Conservation (phyloP, 2,888 invertebrate genomes). For the Cheilosia grossa region DNA sequence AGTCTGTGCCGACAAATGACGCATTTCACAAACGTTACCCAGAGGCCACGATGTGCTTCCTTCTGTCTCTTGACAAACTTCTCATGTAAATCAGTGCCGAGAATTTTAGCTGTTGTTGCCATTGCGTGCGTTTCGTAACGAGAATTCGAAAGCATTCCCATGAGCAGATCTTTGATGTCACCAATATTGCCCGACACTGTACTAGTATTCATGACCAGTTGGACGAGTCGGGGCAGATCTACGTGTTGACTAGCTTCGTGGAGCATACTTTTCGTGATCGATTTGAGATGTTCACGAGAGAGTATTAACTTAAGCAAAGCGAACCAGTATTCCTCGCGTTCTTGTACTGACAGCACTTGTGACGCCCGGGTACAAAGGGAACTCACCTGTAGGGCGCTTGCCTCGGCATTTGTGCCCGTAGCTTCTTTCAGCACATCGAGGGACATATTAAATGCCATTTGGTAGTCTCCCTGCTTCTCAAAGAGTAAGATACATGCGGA, state of each 20-base stretch:
- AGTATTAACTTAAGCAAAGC: constrained; percentile 83
- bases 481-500: constrained; percentile 89
- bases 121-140: constrained; percentile 90
- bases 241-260: constrained; percentile 85
- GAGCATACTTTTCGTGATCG: constrained; percentile 83
- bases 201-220: constrained; percentile 85
- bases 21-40: constrained; percentile 82
- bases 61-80: constrained; percentile 79
- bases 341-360: constrained; percentile 82
- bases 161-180: constrained; percentile 85
- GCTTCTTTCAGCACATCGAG: constrained; percentile 82
- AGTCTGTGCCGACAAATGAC: constrained; percentile 81
- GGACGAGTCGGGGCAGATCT: constrained; percentile 85
- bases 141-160: constrained; percentile 90
- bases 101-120: constrained; percentile 86
- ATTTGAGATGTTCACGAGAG: constrained; percentile 82
- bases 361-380: constrained; percentile 84
- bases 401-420: constrained; percentile 74
- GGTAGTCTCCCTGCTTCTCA: constrained; percentile 90
- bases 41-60: constrained; percentile 80
- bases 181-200: constrained; percentile 85
- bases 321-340: constrained; percentile 84
- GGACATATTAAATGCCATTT: constrained; percentile 88
- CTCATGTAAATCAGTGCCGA: constrained; percentile 88
- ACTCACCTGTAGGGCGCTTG: constrained; percentile 78